Evolutionary conservation across 2,888 invertebrate genomes (phyloP), one percentile per base, ranked within the genome.

Genomic region (Amphipyra berbera): DNA sequence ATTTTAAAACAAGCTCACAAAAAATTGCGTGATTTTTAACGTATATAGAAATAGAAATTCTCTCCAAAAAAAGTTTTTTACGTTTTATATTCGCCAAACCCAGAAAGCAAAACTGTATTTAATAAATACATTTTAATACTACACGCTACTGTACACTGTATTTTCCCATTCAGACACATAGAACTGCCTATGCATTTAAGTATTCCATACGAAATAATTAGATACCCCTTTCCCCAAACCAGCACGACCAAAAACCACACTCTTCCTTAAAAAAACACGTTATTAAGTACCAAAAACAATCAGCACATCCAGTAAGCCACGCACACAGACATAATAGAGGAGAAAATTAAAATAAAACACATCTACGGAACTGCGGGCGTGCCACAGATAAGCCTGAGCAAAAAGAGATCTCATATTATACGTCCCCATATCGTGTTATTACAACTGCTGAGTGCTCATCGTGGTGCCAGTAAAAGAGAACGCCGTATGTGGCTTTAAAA

Each of bases 371-470:
- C 73, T 64, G 21, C 60, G 73, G 56, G 75, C 68, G 76, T 52
- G n/a, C 76, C 68, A 71, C 70, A 78, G 79, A 85, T 86, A 81
- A 85, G 79, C 82, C 73, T 53, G 68, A 81, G 85, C 78, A 85
- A 88, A 90, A 89, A 88, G 88, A 86, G 85, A 85, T 86, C 84
- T 83, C 82, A 83, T 87, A 89, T 89, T 87, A 87, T 83, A 82
- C 85, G 80, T 84, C 79, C 83, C 78, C 86, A 85, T 90, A 89
- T 90, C 90, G 78, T 90, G 87, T 89, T 90, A 89, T 90, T 90
- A 86, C 89, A 89, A 89, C 84, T 85, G 86, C 67, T 72, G 81
- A 82, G 81, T 75, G 82, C 74, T 83, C 76, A 76, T 79, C 73
- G 53, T 47, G 67, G 57, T 33, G 68, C 70, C 46, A 47, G 53